A percentile compares a stretch with the other conserved stretches of the same genome.
These are phyloP conservation scores for Gila robusta DNA, from an alignment of 2,797 vertebrate genomes.

Conservation along the genomic window DNA sequence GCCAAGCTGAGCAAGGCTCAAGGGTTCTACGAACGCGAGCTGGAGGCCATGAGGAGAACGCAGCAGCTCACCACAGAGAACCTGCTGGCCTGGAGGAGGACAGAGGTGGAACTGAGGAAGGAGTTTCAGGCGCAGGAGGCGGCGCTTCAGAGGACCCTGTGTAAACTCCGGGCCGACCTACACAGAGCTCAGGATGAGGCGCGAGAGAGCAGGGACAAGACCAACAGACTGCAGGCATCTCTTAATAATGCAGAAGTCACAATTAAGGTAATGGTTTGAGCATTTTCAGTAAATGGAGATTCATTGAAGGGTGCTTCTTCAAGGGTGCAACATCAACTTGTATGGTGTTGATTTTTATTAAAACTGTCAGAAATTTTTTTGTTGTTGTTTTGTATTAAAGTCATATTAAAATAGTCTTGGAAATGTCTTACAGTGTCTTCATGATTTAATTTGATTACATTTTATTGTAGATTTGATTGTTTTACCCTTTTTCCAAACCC, in stretches of 20 bases:
- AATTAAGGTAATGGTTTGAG: slow-evolving; percentile 82
- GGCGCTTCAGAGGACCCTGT: slow-evolving; percentile 89
- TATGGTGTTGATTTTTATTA: neutral
- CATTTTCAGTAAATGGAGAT: neutral
- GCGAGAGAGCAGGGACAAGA: slow-evolving; percentile 89
- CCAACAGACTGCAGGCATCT: slow-evolving; percentile 91
- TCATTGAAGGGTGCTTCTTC: neutral
- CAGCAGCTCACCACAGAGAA: slow-evolving; percentile 96
- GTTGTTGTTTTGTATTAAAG: neutral
- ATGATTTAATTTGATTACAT: neutral
- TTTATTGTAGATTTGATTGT: neutral
- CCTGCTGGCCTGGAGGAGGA: slow-evolving; percentile 93
- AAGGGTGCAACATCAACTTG: neutral
- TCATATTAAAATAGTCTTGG: slow-evolving; percentile 1
- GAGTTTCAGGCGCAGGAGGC: slow-evolving; percentile 96
- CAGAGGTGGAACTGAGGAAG: slow-evolving; percentile 92
- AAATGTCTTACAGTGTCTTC: neutral
- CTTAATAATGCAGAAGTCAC: slow-evolving; percentile 89
- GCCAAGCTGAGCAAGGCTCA: slow-evolving; percentile 92
- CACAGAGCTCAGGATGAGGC: slow-evolving; percentile 96
- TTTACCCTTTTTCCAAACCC: slow-evolving; percentile 5
- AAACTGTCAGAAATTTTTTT: neutral
- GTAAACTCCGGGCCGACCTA: slow-evolving; percentile 91
- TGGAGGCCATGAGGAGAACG: slow-evolving; percentile 94
- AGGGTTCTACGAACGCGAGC: slow-evolving; percentile 93